Base-by-base conservation (phyloP, 2,113 vertebrate genomes). In the Anolis sagrei region DNA sequence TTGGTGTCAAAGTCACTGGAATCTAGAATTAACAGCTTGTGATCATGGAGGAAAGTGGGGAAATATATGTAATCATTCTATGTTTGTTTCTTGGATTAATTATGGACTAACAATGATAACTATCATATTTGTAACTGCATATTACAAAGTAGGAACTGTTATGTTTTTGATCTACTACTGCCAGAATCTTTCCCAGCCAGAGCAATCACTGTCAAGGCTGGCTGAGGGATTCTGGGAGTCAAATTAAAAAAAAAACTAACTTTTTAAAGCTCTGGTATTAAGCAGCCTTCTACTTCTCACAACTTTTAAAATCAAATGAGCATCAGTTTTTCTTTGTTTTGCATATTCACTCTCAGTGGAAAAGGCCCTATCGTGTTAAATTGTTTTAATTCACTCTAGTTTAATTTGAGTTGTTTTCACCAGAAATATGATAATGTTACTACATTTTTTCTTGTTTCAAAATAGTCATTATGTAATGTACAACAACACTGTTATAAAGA, bases 31-130 rank as follows among this genome's bases (percentile, higher is more conserved):
- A 16, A 32, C 0, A 23, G n/a, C 34, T 83, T 32, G 36, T 27
- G 36, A 70, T 49, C 9, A 14, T 64, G 34, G n/a, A 34, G 58
- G 54, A 78, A 0, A 9, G 0, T 5, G 5, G 4, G 69, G 32
- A 79, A n/a, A 23, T 27, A 83, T 76, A 9, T 6, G 0, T 69
- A 68, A 36, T 34, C 68, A 34, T 5, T 48, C 36, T 1, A 25
- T 51, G 36, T 3, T 44, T 74, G 72, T 44, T 86, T 64, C 54
- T 58, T 18, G 1, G 0, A n/a, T 69, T 69, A 69, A 69, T 16
- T 29, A 27, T 36, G 76, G 69, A 36, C 83, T 58, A 62, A 79
- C 62, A n/a, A 0, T 44, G 39, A 21, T 72, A 58, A 76, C 8
- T 3, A 39, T 0, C 4, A 1, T 66, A 62, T 81, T 16, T 79